Evolutionary conservation across 2,113 vertebrate species (phyloP), one percentile per base, ranked within the genome.

Genomic region (Datnioides undecimradiatus): DNA sequence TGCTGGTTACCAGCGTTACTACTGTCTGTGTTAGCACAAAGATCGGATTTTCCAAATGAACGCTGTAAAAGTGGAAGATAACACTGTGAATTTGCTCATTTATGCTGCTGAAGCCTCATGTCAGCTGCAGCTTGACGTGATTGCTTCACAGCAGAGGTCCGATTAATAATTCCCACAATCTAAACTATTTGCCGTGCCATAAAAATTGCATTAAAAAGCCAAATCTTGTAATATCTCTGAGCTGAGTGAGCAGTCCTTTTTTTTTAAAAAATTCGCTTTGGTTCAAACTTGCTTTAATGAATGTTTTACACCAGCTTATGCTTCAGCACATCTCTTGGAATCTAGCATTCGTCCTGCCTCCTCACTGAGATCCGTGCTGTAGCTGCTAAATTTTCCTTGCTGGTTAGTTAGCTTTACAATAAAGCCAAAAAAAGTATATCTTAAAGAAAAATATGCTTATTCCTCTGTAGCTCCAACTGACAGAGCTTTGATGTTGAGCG

Each of bases 401-500:
- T 48, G 71, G 41, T 43, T 68, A 16, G 34, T 81, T 54, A 33
- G 52, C 49, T 52, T 54, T 43, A 55, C 25, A 64, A 64, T 45
- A 49, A 80, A 77, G 31, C 49, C 27, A 41, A 21, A 62, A 62
- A 21, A 60, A 59, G 34, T 36, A 23, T 80, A 25, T 63, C 40
- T 74, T 85, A 41, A 76, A 74, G 51, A 71, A 85, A 90, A 48
- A 49, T 48, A 68, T 64, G 63, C 59, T 75, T 62, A 46, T 70
- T 86, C 58, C 79, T 79, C 49, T 76, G 23, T 68, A 74, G 80
- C 76, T 72, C 34, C 46, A 16, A 41, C 36, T 36, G 64, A 36
- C 54, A 45, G 31, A 2, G 65, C 84, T 87, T 92, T 92, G 87
- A 92, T 76, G 76, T 76, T 51, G 57, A 78, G 72, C 79, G 75